phyloP scores from a whole-genome alignment of 92 coral and sea anemone genomes.

The Pocillopora grandis region DNA sequence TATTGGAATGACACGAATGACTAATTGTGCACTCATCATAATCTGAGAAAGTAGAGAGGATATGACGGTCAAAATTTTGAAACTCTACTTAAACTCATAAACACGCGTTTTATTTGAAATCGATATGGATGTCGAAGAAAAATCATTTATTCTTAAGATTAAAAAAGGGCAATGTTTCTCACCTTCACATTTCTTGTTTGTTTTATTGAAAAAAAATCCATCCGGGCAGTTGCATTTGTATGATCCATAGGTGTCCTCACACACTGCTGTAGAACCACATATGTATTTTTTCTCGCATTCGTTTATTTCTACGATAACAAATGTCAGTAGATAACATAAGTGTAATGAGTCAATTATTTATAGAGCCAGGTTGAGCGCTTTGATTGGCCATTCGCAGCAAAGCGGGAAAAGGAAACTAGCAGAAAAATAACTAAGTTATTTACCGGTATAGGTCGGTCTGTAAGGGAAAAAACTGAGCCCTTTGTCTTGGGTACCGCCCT shows the following conservation, averaged over 20 bases:
- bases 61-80: no score
- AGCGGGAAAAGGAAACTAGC: no score
- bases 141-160: no score
- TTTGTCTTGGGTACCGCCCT: no score
- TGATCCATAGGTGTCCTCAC: conserved; percentile 26
- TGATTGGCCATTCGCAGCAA: no score
- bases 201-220: neutral
- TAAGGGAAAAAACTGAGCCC: no score
- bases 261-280: conserved; percentile 30
- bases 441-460: no score
- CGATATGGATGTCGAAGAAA: neutral
- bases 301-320: conserved; percentile 16
- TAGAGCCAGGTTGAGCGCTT: neutral
- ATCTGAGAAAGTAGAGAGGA: neutral
- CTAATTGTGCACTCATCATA: conserved; percentile 13
- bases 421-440: no score
- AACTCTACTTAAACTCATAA: no score
- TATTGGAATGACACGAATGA: neutral
- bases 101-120: no score
- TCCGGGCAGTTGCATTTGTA: conserved; percentile 31
- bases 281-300: conserved; percentile 23
- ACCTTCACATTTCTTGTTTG: neutral
- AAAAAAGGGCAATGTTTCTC: neutral
- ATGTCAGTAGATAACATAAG: neutral
- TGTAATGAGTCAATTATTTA: neutral